These are phyloP conservation scores for Macroglossus sobrinus DNA, from an alignment of 2,113 vertebrate species.

Conservation along the genomic window DNA sequence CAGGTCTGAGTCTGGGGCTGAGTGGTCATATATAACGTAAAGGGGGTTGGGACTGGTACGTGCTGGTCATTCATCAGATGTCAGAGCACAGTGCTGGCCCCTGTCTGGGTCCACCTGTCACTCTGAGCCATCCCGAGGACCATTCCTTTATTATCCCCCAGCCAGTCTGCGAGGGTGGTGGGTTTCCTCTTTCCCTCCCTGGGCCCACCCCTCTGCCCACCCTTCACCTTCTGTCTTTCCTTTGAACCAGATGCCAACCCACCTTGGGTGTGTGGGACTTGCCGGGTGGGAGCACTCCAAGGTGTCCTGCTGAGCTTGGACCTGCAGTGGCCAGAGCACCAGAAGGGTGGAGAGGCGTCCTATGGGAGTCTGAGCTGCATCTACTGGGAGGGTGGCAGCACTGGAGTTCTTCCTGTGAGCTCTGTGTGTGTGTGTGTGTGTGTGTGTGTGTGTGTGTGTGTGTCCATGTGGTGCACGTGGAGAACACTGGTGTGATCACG, in stretches of 20 bases:
- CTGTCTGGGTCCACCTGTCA: background rate
- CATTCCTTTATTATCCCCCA: rapidly evolving
- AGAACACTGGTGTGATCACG: rapidly evolving
- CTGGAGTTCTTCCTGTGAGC: rapidly evolving
- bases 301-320: background rate
- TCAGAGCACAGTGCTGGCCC: rapidly evolving
- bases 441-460: background rate
- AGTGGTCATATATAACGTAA: no score
- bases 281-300: rapidly evolving
- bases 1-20: background rate
- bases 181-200: no score
- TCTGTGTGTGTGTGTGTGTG: background rate
- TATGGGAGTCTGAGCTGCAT: background rate
- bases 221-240: background rate
- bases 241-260: no score
- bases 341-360: background rate
- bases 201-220: rapidly evolving
- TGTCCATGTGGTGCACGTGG: rapidly evolving
- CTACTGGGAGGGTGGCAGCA: rapidly evolving
- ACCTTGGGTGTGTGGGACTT: background rate
- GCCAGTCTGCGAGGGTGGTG: rapidly evolving
- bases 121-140: rapidly evolving
- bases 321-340: background rate
- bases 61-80: background rate
- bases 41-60: rapidly evolving